Base-by-base conservation (phyloP, 37 sponge, comb jelly and placozoan species). In the Amphimedon queenslandica region DNA sequence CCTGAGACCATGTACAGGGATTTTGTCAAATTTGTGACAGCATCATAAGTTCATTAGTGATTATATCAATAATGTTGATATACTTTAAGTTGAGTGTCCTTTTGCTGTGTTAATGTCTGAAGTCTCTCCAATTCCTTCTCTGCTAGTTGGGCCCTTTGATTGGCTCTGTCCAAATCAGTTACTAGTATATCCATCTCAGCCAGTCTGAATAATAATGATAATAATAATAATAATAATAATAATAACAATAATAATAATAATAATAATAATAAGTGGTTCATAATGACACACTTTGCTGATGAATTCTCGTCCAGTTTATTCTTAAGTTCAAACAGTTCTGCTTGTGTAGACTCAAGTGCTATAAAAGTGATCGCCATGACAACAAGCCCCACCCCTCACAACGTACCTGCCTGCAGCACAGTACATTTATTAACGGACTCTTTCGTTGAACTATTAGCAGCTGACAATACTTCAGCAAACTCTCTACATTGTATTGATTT, bases 311-410 rank as follows among this genome's bases (percentile, higher is more conserved):
- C 96, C 83, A 80, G 88, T 72, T 86, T 96, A 35, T 78, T 82
- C 82, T 96, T 96, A 36, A 96, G 61, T 40, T 96, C 96, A 83
- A 96, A 85, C 36, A 96, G 75, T 41, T 96, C 96, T 31, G 85
- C 74, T 37, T 96, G 94, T 18, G 93, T 82, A 2, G 82, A 53
- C 55, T 96, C 90, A n/a, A 96, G 69, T 20, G 96, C 94, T 92
- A 47, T 3, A 67, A 37, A 21, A 56, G 20, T 37, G 29, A 2
- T 16, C n/a, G 68, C n/a, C 6, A 18, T 27, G 11, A 21, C 10
- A 60, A n/a, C 5, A 60, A 25, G 5, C 5, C 24, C 5, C 5
- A 60, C 61, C 61, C 53, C 53, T 47, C 53, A 18, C 13, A 18
- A 47, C 8, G 28, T 60, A 60, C 61, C 61, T 60, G 61, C 8